Evolutionary conservation across 2,888 invertebrate genomes (phyloP).

Genomic region (Blastobasis lacticolella): DNA sequence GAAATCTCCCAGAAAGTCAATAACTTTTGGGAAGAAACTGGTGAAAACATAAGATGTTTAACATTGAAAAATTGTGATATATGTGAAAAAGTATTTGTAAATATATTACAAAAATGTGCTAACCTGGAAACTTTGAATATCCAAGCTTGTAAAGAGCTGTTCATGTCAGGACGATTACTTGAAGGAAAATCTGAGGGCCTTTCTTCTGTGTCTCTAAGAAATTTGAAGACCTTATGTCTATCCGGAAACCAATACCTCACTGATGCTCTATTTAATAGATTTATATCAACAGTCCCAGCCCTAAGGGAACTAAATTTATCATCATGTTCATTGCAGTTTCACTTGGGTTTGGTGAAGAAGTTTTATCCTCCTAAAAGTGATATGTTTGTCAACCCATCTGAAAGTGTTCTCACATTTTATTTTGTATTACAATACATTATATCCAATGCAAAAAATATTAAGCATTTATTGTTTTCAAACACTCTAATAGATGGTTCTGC

Average conservation of each 20-base stretch:
- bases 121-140: slow-evolving; percentile 76
- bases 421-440: slow-evolving; percentile 76
- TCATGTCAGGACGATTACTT: slow-evolving; percentile 82
- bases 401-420: slow-evolving; percentile 81
- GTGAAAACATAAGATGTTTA: slow-evolving; percentile 70
- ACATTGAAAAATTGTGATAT: slow-evolving; percentile 76
- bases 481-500: slow-evolving; percentile 80
- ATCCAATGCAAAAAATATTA: slow-evolving; percentile 68
- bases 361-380: slow-evolving; percentile 75
- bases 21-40: slow-evolving; percentile 73
- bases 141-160: slow-evolving; percentile 79
- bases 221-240: slow-evolving; percentile 75
- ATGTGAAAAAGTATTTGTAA: slow-evolving; percentile 76
- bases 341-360: slow-evolving; percentile 77
- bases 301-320: slow-evolving; percentile 77
- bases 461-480: slow-evolving; percentile 76
- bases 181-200: slow-evolving; percentile 74
- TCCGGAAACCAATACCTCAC: slow-evolving; percentile 81
- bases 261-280: slow-evolving; percentile 81
- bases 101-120: slow-evolving; percentile 71
- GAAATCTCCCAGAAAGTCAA: slow-evolving; percentile 67
- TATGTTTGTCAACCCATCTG: slow-evolving; percentile 68
- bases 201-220: slow-evolving; percentile 54
- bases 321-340: slow-evolving; percentile 81
- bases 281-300: slow-evolving; percentile 75